Evolutionary conservation across 2,888 invertebrate species (phyloP), one percentile per base, ranked within the genome.

Genomic region (Lasius fuliginosus): DNA sequence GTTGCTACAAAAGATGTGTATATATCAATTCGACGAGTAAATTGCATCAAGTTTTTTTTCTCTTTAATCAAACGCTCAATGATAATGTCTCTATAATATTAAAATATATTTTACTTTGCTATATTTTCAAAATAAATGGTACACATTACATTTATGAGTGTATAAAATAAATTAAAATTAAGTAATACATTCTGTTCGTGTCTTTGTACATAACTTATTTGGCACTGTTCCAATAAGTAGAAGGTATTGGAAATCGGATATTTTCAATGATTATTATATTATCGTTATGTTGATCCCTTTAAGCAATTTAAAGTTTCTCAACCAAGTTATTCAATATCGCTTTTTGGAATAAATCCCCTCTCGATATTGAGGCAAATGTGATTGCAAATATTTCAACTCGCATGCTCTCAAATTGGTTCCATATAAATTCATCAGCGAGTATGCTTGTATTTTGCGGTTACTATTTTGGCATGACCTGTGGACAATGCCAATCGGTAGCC

Each of bases 401-500:
- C 11, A 0, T 18, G 6, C 9, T 58, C 15, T 4, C n/a, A 53
- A 76, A 76, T 56, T 77, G 68, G 30, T 18, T 76, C 42, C 27
- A 42, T 69, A 77, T 69, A 77, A 77, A 77, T 69, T 58, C 42
- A 58, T 79, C 30, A n/a, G 46, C 8, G 15, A 1, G 33, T 33
- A 40, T 8, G 40, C 12, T 71, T 71, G 36, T 62, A 60, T 71
- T 71, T 69, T 18, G 60, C 46, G 42, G 58, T 42, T 42, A 46
- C 53, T 79, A 79, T 79, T 62, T 60, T 46, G 23, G 12, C 49
- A 60, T 60, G 8, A 46, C 69, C 58, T 42, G 15, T 12, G 79
- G 27, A 79, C 60, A 79, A 79, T 71, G 33, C 46, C 58, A 46
- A 79, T 71, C 27, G 60, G 23, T 71, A 71, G 46, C 46, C 71